Conservation (phyloP, 2,888 invertebrate genomes). For the Leptopilina myrica region DNA sequence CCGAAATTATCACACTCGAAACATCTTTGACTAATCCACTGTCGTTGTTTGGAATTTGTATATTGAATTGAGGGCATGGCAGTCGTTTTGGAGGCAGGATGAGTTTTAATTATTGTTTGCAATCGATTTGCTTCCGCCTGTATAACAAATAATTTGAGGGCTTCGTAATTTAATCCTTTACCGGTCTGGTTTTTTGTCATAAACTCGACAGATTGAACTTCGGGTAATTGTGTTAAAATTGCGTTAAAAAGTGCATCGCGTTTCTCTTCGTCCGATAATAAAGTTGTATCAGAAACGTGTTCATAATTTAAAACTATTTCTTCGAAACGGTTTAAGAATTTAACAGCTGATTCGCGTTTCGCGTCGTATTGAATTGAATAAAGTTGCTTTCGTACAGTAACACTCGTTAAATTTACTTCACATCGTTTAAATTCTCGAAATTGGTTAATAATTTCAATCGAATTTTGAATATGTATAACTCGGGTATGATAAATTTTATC, state of each 20-base stretch:
- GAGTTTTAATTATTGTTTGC: neutral
- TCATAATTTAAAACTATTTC: slow-evolving; percentile 51
- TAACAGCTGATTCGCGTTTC: slow-evolving; percentile 35
- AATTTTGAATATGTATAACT: slow-evolving; percentile 41
- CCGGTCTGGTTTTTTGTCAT: slow-evolving; percentile 36
- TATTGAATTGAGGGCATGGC: neutral
- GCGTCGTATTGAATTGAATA: slow-evolving; percentile 45
- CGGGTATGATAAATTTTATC: slow-evolving; percentile 10
- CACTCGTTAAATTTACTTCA: slow-evolving; percentile 44
- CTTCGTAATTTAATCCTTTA: slow-evolving; percentile 42
- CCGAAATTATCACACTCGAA: slow-evolving; percentile 50
- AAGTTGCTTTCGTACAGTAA: slow-evolving; percentile 48
- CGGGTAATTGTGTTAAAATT: slow-evolving; percentile 26
- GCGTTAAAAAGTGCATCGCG: slow-evolving; percentile 44
- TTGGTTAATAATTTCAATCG: slow-evolving; percentile 19
- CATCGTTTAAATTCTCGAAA: slow-evolving; percentile 23
- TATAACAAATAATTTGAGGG: slow-evolving; percentile 40
- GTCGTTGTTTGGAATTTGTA: neutral
- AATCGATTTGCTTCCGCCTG: slow-evolving; percentile 7
- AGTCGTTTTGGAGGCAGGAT: neutral
- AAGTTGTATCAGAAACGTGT: slow-evolving; percentile 10
- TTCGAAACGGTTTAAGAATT: slow-evolving; percentile 54
- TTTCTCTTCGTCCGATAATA: slow-evolving; percentile 47
- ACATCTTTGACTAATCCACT: slow-evolving; percentile 11
- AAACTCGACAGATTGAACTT: neutral